A percentile compares a stretch with the other conserved stretches of the same genome.
These are phyloP conservation scores for Pseudonaja textilis DNA, from an alignment of 2,113 vertebrate species.

Conservation along the genomic window DNA sequence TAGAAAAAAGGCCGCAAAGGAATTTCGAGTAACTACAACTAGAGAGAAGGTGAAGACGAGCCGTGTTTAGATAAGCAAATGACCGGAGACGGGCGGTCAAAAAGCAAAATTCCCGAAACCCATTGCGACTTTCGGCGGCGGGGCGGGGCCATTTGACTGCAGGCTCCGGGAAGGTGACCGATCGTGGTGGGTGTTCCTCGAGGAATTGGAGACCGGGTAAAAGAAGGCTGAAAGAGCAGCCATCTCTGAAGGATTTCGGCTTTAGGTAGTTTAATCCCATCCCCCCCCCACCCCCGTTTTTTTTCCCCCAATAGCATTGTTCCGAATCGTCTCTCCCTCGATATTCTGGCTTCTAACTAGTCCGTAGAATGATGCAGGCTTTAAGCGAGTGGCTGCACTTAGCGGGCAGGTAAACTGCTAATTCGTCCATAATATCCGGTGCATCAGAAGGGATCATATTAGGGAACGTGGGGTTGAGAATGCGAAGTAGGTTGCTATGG, in stretches of 20 bases:
- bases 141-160: accelerated
- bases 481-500: neutral
- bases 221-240: neutral
- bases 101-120: neutral
- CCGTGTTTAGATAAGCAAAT: too few relatives aligned
- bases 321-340: neutral
- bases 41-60: too few relatives aligned
- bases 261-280: neutral
- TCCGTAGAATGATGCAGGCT: neutral
- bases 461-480: neutral
- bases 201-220: too few relatives aligned
- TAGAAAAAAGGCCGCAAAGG: neutral
- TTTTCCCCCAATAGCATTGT: too few relatives aligned
- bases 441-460: neutral
- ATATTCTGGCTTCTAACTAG: neutral
- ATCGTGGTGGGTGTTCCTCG: neutral
- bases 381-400: neutral
- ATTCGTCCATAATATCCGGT: neutral
- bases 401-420: neutral
- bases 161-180: slow-evolving; percentile 47
- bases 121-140: neutral
- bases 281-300: too few relatives aligned
- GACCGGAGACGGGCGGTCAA: too few relatives aligned
- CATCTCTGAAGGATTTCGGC: neutral
- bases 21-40: neutral